Percentiles rank a stretch among this genome's conserved stretches.
These are phyloP conservation scores for Rhincodon typus DNA, from an alignment of 2,797 vertebrate species.

Conservation along the genomic window DNA sequence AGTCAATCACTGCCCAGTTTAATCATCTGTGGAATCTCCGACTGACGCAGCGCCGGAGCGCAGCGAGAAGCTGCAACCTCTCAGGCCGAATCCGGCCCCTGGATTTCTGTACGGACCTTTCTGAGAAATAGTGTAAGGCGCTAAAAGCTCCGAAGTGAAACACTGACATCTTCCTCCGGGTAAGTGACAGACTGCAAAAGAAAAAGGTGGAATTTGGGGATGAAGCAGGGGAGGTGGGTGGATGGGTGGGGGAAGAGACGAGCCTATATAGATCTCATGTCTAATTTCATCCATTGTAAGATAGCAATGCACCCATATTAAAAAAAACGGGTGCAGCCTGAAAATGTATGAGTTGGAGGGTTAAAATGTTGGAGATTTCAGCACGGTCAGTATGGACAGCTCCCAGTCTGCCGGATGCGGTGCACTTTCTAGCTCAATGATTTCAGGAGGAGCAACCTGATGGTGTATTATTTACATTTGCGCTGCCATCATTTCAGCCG, in stretches of 20 bases:
- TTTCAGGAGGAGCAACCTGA: neutral
- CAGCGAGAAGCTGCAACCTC: conserved; percentile 1
- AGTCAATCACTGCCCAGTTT: conserved; percentile 11
- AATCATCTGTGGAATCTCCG: conserved; percentile 11
- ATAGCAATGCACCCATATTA: neutral
- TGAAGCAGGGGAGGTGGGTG: neutral
- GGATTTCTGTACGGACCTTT: conserved; percentile 18
- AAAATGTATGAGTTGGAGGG: neutral
- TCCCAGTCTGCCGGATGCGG: neutral
- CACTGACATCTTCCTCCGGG: neutral
- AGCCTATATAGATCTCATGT: neutral
- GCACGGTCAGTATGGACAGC: neutral
- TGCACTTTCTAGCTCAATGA: neutral
- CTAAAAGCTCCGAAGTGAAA: conserved; percentile 1
- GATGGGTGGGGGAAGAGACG: neutral
- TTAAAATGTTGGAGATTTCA: neutral
- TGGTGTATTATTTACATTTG: neutral
- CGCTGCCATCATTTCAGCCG: neutral
- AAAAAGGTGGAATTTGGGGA: neutral
- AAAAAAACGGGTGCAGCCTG: neutral
- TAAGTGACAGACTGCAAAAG: neutral
- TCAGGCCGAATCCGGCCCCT: conserved; percentile 22
- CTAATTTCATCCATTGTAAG: too few relatives aligned
- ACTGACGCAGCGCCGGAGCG: conserved; percentile 15
- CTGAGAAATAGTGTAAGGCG: neutral